A percentile compares a stretch with the other conserved stretches of the same genome.
phyloP scores from a whole-genome alignment of 2,888 invertebrate genomes.

The Trissoscelio sp. region DNA sequence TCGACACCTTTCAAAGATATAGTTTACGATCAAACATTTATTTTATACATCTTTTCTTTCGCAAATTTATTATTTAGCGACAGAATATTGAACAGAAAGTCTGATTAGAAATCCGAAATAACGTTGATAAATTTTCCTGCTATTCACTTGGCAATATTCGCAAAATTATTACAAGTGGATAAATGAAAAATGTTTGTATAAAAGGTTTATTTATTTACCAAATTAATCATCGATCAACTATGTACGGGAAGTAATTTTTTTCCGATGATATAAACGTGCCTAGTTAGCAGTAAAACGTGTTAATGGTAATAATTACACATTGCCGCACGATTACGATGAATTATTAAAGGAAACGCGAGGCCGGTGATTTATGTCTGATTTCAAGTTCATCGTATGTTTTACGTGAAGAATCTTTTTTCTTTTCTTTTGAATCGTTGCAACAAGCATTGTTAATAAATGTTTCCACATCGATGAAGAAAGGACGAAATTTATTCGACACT shows the following conservation, averaged over 20 bases:
- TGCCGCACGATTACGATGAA: constrained; percentile 52
- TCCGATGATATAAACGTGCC: constrained; percentile 40
- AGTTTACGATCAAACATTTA: constrained; percentile 20
- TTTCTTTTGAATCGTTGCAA: constrained; percentile 1
- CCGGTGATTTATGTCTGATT: constrained; percentile 58
- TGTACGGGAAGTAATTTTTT: constrained; percentile 47
- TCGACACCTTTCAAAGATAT: constrained; percentile 48
- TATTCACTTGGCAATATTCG: background rate
- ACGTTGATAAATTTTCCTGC: background rate
- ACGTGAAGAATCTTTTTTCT: background rate
- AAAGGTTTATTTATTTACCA: constrained; percentile 4
- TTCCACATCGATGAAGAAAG: constrained; percentile 12
- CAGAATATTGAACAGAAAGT: background rate
- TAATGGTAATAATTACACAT: constrained; percentile 64
- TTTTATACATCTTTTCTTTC: background rate
- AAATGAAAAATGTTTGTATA: background rate
- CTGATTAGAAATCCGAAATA: constrained; percentile 2
- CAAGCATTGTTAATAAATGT: constrained; percentile 24
- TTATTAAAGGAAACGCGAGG: constrained; percentile 60
- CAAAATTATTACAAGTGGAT: background rate
- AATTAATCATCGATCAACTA: constrained; percentile 43
- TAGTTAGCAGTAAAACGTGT: constrained; percentile 50
- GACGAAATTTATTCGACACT: constrained; percentile 3
- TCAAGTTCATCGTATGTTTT: constrained; percentile 55
- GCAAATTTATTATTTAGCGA: too few species aligned